Percentiles rank a stretch among this genome's conserved stretches.
Evolutionary conservation across 2,797 vertebrate species (phyloP).

Genomic region (Dallia pectoralis): DNA sequence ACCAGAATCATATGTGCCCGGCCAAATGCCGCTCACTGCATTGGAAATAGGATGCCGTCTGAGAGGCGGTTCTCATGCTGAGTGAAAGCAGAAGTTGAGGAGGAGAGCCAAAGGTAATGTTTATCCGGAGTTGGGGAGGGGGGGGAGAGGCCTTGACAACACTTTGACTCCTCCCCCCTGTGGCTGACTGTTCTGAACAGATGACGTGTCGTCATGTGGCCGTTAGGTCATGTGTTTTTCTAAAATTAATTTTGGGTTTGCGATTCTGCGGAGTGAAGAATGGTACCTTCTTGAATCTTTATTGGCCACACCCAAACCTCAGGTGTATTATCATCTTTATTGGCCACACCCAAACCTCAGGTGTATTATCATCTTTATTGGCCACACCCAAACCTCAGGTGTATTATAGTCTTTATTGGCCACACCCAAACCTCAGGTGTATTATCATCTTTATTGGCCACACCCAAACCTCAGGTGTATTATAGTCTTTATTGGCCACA

Average conservation of each 20-base stretch:
- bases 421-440: not conserved
- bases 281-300: not conserved
- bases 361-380: not conserved
- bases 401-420: not conserved
- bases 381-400: not conserved
- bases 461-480: too few relatives aligned
- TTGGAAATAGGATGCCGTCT: not conserved
- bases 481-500: too few relatives aligned
- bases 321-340: not conserved
- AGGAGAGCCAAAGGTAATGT: constrained; percentile 4
- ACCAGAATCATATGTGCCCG: not conserved
- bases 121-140: not conserved
- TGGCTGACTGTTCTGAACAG: not conserved
- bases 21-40: not conserved
- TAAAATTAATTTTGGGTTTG: not conserved
- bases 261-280: not conserved
- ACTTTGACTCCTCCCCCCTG: not conserved
- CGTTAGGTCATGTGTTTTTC: not conserved
- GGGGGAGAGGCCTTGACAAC: not conserved
- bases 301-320: not conserved
- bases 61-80: not conserved
- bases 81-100: constrained; percentile 4
- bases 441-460: too few relatives aligned
- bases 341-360: not conserved
- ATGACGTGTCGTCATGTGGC: not conserved